These are phyloP conservation scores for Cerceris ruficornis DNA, from an alignment of 2,888 invertebrate genomes.

Conservation along the genomic window DNA sequence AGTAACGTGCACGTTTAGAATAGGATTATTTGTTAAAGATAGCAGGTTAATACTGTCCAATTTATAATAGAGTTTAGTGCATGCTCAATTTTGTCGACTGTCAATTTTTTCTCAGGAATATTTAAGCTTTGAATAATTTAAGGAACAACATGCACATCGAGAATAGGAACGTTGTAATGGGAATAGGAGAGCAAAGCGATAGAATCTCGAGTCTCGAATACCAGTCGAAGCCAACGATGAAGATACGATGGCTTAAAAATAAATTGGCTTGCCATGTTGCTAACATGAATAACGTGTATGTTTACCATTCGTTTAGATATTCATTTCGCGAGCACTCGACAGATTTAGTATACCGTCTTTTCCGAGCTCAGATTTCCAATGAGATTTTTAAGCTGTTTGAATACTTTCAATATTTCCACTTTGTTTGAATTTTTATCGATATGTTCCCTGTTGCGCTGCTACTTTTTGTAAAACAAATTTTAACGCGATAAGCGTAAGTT, in stretches of 20 bases:
- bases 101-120: too few relatives aligned
- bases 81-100: too few relatives aligned
- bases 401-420: background rate
- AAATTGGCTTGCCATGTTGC: conserved; percentile 30
- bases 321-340: conserved; percentile 13
- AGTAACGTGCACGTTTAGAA: too few relatives aligned
- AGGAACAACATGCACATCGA: too few relatives aligned
- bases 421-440: too few relatives aligned
- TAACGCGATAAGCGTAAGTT: too few relatives aligned
- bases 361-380: background rate
- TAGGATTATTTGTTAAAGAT: too few relatives aligned
- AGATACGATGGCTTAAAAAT: conserved; percentile 46
- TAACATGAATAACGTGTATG: conserved; percentile 24
- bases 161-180: background rate
- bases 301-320: conserved; percentile 33
- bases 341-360: conserved; percentile 23
- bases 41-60: too few relatives aligned
- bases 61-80: too few relatives aligned
- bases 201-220: conserved; percentile 16
- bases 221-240: conserved; percentile 36
- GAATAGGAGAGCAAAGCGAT: background rate
- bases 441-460: too few relatives aligned
- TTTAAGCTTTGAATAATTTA: too few relatives aligned
- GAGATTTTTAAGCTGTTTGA: background rate
- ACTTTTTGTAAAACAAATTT: too few relatives aligned